Evolutionary conservation across 2,888 invertebrate species (phyloP), one percentile per base, ranked within the genome.

Genomic region (Drosophila quinaria): DNA sequence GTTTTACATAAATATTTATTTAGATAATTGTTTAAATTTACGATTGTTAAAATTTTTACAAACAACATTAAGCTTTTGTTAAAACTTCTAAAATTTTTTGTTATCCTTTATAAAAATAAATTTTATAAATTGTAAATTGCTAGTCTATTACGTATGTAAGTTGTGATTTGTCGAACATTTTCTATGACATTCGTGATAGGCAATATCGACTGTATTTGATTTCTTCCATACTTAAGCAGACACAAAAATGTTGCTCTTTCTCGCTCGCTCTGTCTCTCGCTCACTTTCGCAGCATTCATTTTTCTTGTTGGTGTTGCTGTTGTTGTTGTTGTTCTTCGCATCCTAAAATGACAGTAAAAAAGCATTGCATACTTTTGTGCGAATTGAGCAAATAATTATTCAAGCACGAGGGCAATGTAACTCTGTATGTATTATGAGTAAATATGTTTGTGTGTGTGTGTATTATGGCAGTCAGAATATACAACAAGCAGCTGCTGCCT

Each of bases 311-410:
- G 47, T 62, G 35, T 37, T 52, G 44, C 44, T 52, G 25, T 17
- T 51, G 50, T 46, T 42, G 49, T 22, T 50, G 44, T 47, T 62
- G 35, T 37, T 51, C 42, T 17, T 58, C 31, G 51, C 51, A 60
- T 63, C 52, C 58, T 39, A 33, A 67, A 58, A 63, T 70, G 33
- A 47, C 73, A 59, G 51, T 41, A 62, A 60, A 77, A 72, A 70
- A 70, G 29, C 70, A 47, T 52, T 69, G 78, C 83, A 83, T 78
- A 86, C 78, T 80, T 83, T 81, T 73, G 67, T 71, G 66, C 78
- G 81, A 75, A 80, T 81, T 82, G 69, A 83, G 87, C 65, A 87
- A 83, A 80, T 87, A 87, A 83, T 82, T 82, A 75, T 62, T 42
- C 41, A 47, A 69, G 37, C 54, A 47, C 52, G 55, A 52, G 55